phyloP scores from a whole-genome alignment of 2,113 vertebrate genomes.

The Zeus faber region DNA sequence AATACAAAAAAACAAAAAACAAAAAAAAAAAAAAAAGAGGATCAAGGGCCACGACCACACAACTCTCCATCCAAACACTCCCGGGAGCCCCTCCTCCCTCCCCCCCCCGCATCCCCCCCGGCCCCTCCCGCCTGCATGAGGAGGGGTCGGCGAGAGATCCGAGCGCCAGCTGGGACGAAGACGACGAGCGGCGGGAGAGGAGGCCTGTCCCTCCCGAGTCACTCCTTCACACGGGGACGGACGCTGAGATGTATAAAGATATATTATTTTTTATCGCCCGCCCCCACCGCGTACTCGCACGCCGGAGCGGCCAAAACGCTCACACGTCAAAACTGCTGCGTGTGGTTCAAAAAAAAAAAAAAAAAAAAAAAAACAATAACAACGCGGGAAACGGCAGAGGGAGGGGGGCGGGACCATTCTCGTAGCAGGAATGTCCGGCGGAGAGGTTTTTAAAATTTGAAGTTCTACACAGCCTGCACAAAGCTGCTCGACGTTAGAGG shows the following conservation, averaged over 20 bases:
- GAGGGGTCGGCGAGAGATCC: constrained; percentile 18
- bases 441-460: constrained; percentile 23
- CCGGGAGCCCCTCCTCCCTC: constrained; percentile 31
- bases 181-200: constrained; percentile 47
- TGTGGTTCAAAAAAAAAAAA: too few species aligned
- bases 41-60: constrained; percentile 30
- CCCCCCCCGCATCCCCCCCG: constrained; percentile 23
- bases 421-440: constrained; percentile 13
- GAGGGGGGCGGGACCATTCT: constrained; percentile 29
- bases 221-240: constrained; percentile 83
- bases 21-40: too few species aligned
- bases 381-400: constrained; percentile 21
- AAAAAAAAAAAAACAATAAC: too few species aligned
- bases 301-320: too few species aligned
- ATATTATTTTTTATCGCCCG: constrained; percentile 64
- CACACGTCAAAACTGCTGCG: too few species aligned
- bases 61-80: constrained; percentile 41
- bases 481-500: constrained; percentile 57
- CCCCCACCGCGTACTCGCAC: constrained; percentile 26
- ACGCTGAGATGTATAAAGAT: constrained; percentile 74
- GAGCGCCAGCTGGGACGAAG: constrained; percentile 12
- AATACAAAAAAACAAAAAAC: too few species aligned
- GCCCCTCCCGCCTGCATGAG: constrained; percentile 20
- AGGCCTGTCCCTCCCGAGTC: constrained; percentile 71
- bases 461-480: constrained; percentile 39